phyloP scores from a whole-genome alignment of 64 coral and sea anemone genomes.

The Orbicella faveolata region DNA sequence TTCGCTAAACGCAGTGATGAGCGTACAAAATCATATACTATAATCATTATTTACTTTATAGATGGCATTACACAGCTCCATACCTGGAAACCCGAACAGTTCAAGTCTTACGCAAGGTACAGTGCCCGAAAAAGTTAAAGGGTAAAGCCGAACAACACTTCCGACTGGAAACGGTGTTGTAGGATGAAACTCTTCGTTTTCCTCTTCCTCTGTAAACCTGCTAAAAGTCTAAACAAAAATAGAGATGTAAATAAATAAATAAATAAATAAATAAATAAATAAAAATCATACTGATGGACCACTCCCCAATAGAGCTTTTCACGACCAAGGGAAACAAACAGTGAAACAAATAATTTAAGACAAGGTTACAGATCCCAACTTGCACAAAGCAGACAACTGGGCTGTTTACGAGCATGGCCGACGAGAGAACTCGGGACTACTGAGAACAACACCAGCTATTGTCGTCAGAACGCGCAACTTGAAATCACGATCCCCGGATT shows the following conservation, averaged over 20 bases:
- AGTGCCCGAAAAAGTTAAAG: neutral
- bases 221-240: neutral
- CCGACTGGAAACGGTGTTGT: neutral
- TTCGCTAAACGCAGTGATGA: too few relatives aligned
- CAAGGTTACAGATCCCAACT: too few relatives aligned
- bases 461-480: too few relatives aligned
- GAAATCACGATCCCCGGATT: too few relatives aligned
- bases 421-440: too few relatives aligned
- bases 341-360: too few relatives aligned
- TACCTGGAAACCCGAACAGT: neutral
- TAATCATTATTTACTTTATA: too few relatives aligned
- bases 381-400: too few relatives aligned
- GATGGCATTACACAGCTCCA: neutral
- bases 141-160: neutral
- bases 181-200: neutral
- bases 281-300: neutral
- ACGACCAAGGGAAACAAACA: neutral
- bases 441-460: too few relatives aligned
- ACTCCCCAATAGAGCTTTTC: neutral
- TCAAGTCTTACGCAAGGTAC: neutral
- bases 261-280: neutral
- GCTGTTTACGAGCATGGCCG: too few relatives aligned
- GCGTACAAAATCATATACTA: too few relatives aligned
- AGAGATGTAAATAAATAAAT: neutral
- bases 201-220: neutral